Evolutionary conservation across 2,888 invertebrate genomes (phyloP), one percentile per base, ranked within the genome.

Genomic region (Morinoia aosen): DNA sequence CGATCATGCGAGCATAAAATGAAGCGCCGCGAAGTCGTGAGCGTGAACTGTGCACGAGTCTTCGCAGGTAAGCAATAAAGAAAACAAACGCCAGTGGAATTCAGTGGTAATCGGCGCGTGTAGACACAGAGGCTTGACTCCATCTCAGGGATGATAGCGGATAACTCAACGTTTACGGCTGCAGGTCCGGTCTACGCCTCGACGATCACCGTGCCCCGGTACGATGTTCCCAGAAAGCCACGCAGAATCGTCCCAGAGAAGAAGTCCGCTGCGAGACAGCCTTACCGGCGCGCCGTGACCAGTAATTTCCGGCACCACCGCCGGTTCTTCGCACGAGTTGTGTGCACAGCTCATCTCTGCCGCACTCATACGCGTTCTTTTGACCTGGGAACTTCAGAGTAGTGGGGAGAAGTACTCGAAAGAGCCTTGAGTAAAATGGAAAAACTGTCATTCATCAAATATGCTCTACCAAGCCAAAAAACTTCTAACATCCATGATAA

Each of bases 51-150:
- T 76, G 76, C 76, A 76, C 76, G 76, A 76, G 76, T 76, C 76
- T 76, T 76, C 76, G 76, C 76, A 76, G 76, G 33, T 76, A 76
- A 3, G 76, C 76, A 76, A 76, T 76, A 76, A 76, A 76, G 76
- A 76, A 76, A 76, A 76, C 76, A 76, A 76, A 76, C 76, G 76
- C 76, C 76, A 76, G 76, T 76, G 76, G 76, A 76, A 76, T 76
- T 76, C 76, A 76, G 76, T 76, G 76, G 76, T 76, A 76, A 76
- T 76, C 76, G 76, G 76, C 76, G 76, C 76, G 76, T 76, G 76
- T 76, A 76, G 76, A 76, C 76, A 76, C 76, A 16, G 33, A 76
- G 76, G 33, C 76, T 33, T 76, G 76, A 76, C 76, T 76, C 33
- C 76, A 76, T 76, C 76, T 33, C 76, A 76, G 76, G 33, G 76